phyloP scores from a whole-genome alignment of 2,113 vertebrate genomes.

The Oreotragus oreotragus region DNA sequence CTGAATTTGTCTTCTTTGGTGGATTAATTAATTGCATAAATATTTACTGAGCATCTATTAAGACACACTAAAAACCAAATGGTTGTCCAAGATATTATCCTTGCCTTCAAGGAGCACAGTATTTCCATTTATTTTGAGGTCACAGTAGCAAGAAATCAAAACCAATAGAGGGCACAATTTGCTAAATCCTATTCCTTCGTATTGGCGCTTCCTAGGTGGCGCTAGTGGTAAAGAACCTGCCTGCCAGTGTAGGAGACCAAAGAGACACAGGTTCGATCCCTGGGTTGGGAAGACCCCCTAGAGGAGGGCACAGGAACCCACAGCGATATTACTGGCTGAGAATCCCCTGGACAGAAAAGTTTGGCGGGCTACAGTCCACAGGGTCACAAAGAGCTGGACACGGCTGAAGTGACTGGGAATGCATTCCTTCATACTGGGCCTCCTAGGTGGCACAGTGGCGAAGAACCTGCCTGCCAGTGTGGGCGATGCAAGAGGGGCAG shows the following conservation, averaged over 20 bases:
- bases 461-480: neutral
- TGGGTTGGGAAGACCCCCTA: neutral
- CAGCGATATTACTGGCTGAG: neutral
- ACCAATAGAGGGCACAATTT: neutral
- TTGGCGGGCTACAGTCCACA: neutral
- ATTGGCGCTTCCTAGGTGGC: neutral
- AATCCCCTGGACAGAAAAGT: neutral
- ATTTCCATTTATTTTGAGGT: neutral
- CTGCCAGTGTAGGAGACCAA: neutral
- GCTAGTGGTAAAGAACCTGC: neutral
- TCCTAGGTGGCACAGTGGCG: neutral
- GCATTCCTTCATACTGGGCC: neutral
- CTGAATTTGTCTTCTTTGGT: neutral
- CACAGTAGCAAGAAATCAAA: neutral
- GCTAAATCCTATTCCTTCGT: neutral
- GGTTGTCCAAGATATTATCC: neutral
- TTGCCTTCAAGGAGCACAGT: neutral
- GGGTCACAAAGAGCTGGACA: neutral
- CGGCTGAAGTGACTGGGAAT: neutral
- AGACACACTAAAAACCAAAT: neutral
- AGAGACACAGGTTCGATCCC: neutral
- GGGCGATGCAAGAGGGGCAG: neutral
- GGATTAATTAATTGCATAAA: conserved; percentile 4
- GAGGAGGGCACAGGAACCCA: neutral
- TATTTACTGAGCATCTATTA: neutral